Conservation (phyloP, 2,888 invertebrate species). For the Ophioninae sp. region DNA sequence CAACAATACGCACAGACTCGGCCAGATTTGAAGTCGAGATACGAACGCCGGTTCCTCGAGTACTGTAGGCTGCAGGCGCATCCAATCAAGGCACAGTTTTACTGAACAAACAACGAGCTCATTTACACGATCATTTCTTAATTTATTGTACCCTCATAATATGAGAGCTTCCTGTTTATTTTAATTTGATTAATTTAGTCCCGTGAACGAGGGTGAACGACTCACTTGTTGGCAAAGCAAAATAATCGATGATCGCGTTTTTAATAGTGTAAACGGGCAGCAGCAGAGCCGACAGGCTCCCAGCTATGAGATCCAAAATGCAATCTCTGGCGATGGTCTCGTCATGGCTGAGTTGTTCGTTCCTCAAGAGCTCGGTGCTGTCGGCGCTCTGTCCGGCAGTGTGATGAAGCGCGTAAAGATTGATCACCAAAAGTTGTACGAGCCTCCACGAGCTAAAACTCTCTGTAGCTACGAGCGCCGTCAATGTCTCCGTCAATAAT, state of each 20-base stretch:
- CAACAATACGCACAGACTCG: constrained; percentile 88
- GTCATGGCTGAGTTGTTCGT: constrained; percentile 82
- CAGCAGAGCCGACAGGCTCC: constrained; percentile 86
- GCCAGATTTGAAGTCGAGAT: constrained; percentile 88
- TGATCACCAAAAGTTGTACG: constrained; percentile 90
- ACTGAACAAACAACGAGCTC: constrained; percentile 81
- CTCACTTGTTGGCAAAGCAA: constrained; percentile 87
- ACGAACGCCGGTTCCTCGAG: constrained; percentile 83
- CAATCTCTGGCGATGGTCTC: constrained; percentile 84
- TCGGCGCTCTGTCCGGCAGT: constrained; percentile 80
- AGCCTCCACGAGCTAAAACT: constrained; percentile 89
- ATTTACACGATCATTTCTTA: background rate
- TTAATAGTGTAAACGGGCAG: constrained; percentile 88
- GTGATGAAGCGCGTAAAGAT: constrained; percentile 87
- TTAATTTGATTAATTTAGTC: background rate
- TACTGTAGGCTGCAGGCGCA: constrained; percentile 83
- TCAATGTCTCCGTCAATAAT: constrained; percentile 87
- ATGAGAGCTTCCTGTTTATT: background rate
- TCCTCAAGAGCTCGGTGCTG: constrained; percentile 79
- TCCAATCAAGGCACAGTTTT: constrained; percentile 90
- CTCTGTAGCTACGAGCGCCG: constrained; percentile 89
- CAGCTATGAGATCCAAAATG: constrained; percentile 85
- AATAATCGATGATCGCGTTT: constrained; percentile 85
- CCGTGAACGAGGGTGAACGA: constrained; percentile 32
- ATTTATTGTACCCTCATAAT: background rate